Evolutionary conservation across 2,888 invertebrate genomes (phyloP).

Genomic region (Limenitis camilla): DNA sequence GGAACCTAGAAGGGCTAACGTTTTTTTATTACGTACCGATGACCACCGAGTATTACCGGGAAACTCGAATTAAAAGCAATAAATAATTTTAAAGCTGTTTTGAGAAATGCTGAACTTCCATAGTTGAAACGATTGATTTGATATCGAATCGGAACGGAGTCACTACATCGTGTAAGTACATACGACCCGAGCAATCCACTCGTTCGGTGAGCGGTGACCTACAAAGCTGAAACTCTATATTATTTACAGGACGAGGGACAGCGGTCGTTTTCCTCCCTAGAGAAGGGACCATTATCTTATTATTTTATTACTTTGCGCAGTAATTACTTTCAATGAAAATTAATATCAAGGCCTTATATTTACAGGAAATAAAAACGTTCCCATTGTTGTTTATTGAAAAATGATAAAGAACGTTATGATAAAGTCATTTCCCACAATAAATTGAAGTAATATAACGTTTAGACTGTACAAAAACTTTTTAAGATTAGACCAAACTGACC

Average conservation of each 20-base stretch:
- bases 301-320: slow-evolving; percentile 7
- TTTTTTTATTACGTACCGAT: too few species aligned
- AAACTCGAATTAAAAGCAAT: neutral
- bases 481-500: too few species aligned
- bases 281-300: slow-evolving; percentile 6
- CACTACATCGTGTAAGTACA: slow-evolving; percentile 9
- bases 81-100: neutral
- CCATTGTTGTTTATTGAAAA: too few species aligned
- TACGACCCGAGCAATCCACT: slow-evolving; percentile 18
- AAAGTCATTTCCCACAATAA: too few species aligned
- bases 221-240: slow-evolving; percentile 25
- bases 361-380: neutral
- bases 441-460: too few species aligned
- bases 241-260: slow-evolving; percentile 23
- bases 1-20: too few species aligned
- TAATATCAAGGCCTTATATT: slow-evolving; percentile 1
- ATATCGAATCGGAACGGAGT: slow-evolving; percentile 4
- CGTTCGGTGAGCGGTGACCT: slow-evolving; percentile 26
- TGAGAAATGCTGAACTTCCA: neutral
- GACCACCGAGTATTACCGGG: too few species aligned
- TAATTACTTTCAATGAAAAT: slow-evolving; percentile 7
- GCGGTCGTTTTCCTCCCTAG: slow-evolving; percentile 12
- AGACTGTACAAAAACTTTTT: too few species aligned
- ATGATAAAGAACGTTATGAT: too few species aligned
- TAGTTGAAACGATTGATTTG: slow-evolving; percentile 6